phyloP scores from a whole-genome alignment of 2,797 vertebrate genomes.

The Hemibagrus guttatus region DNA sequence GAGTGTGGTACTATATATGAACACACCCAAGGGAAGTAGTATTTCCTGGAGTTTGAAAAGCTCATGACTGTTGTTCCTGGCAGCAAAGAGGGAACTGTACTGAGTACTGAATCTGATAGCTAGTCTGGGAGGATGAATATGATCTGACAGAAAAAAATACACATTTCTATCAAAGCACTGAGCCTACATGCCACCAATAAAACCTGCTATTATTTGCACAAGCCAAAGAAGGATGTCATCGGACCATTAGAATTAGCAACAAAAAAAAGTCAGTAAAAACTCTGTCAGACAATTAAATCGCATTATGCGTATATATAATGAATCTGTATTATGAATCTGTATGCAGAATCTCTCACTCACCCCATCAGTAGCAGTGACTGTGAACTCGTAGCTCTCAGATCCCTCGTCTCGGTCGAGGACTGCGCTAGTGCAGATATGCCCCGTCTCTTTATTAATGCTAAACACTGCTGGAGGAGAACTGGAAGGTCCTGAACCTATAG shows the following conservation, averaged over 20 bases:
- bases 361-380: slow-evolving; percentile 89
- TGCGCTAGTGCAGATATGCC: slow-evolving; percentile 86
- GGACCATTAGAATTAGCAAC: no score
- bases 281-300: neutral
- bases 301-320: neutral
- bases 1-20: neutral
- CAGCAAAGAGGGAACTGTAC: slow-evolving; percentile 19
- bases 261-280: neutral
- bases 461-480: slow-evolving; percentile 77
- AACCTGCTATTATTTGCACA: neutral
- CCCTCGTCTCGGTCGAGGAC: slow-evolving; percentile 88
- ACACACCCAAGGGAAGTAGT: neutral
- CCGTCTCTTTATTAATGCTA: slow-evolving; percentile 81
- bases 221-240: neutral
- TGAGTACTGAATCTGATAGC: slow-evolving; percentile 1
- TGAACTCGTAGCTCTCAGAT: slow-evolving; percentile 83
- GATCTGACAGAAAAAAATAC: slow-evolving; percentile 19
- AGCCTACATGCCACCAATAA: neutral
- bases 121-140: neutral
- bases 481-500: slow-evolving; percentile 80
- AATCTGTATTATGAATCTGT: neutral
- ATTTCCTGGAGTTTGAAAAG: slow-evolving; percentile 29
- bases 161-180: slow-evolving; percentile 7
- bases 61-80: slow-evolving; percentile 30
- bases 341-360: slow-evolving; percentile 70